Evolutionary conservation across 64 coral and sea anemone species (phyloP).

Genomic region (Montipora foliosa): DNA sequence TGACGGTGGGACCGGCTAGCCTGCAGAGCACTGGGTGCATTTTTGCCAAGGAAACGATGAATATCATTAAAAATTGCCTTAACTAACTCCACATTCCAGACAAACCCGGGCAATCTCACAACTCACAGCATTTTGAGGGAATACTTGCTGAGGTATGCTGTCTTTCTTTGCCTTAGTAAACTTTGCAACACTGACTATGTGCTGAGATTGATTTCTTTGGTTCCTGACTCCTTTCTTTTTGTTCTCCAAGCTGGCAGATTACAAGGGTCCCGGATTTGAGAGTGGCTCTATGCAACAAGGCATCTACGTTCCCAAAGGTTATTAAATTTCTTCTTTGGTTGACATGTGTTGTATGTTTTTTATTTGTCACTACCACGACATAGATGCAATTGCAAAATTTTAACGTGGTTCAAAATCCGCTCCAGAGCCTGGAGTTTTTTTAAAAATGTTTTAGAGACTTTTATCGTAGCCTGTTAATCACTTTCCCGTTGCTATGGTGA

Average conservation of each 20-base stretch:
- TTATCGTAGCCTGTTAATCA: too few species aligned
- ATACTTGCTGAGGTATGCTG: conserved; percentile 79
- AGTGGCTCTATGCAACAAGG: conserved; percentile 98
- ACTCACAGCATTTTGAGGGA: conserved; percentile 85
- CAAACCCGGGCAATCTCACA: conserved; percentile 91
- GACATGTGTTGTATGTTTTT: too few species aligned
- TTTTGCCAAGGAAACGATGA: too few species aligned
- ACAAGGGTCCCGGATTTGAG: conserved; percentile 94
- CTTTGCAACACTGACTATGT: too few species aligned
- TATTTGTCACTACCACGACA: too few species aligned
- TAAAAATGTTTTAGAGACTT: too few species aligned
- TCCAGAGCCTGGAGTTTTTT: too few species aligned
- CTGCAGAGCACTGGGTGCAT: too few species aligned
- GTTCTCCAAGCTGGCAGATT: conserved; percentile 80
- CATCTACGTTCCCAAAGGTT: conserved; percentile 87
- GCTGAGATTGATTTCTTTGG: not conserved
- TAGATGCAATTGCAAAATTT: too few species aligned
- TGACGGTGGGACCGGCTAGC: too few species aligned
- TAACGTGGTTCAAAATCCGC: too few species aligned
- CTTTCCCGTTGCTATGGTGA: too few species aligned
- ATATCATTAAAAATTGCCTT: conserved; percentile 1
- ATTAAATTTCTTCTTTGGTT: not conserved
- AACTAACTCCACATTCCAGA: conserved; percentile 93
- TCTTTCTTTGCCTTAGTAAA: not conserved
- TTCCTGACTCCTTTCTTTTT: not conserved